A percentile compares a stretch with the other conserved stretches of the same genome.
Evolutionary conservation across 2,797 vertebrate species (phyloP).

Genomic region (Acrossocheilus fasciatus): DNA sequence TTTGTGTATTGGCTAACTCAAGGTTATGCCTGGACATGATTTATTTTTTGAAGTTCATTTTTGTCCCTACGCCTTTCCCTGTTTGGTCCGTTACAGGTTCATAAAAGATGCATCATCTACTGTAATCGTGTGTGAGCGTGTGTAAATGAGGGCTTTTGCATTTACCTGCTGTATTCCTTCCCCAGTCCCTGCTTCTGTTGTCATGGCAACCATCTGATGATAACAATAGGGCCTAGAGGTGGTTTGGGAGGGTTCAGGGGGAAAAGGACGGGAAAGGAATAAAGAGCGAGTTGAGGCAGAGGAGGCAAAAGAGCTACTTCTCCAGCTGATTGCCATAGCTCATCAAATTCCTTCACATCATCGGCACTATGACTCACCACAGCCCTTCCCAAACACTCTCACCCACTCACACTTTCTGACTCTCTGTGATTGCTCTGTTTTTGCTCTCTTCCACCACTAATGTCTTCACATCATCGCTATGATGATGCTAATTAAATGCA

Average conservation of each 20-base stretch:
- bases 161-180: conserved; percentile 31
- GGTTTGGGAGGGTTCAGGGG: conserved; percentile 6
- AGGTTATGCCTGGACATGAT: neutral
- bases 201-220: conserved; percentile 61
- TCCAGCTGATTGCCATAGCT: conserved; percentile 53
- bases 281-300: neutral
- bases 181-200: conserved; percentile 53
- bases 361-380: conserved; percentile 57
- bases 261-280: neutral
- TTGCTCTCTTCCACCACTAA: conserved; percentile 1
- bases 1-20: neutral
- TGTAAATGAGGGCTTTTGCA: conserved; percentile 23
- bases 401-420: conserved; percentile 2
- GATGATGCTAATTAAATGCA: conserved; percentile 33
- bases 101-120: conserved; percentile 17
- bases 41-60: neutral
- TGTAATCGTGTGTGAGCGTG: conserved; percentile 28
- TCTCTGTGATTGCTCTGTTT: conserved; percentile 4
- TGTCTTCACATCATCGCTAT: conserved; percentile 8
- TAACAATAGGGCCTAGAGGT: conserved; percentile 49
- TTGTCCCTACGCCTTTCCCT: neutral
- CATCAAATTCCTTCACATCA: conserved; percentile 61
- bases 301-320: conserved; percentile 23
- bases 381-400: conserved; percentile 38
- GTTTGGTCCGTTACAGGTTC: neutral